Evolutionary conservation across 2,797 vertebrate genomes (phyloP).

Genomic region (Spinus pinus): DNA sequence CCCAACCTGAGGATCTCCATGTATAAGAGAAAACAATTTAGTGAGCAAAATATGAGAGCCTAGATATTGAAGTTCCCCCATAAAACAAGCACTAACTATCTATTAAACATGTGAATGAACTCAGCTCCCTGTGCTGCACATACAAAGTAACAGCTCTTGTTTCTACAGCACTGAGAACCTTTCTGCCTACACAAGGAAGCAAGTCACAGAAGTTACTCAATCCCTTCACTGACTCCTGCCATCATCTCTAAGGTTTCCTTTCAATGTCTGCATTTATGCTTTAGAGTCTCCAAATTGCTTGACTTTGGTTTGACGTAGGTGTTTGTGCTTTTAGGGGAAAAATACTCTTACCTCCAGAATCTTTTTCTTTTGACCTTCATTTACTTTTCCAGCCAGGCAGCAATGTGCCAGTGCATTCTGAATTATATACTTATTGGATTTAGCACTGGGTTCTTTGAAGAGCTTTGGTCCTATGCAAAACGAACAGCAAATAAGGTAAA

Average conservation of each 20-base stretch:
- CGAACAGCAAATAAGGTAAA: not conserved
- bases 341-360: constrained; percentile 90
- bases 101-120: not conserved
- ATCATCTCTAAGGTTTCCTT: not conserved
- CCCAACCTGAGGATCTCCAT: not conserved
- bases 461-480: constrained; percentile 88
- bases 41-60: not conserved
- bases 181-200: not conserved
- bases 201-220: not conserved
- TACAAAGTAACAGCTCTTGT: not conserved
- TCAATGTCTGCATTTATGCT: not conserved
- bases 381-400: constrained; percentile 97
- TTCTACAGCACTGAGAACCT: not conserved
- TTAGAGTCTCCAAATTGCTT: not conserved
- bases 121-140: not conserved
- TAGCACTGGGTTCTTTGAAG: constrained; percentile 98
- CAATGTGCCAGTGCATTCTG: constrained; percentile 96
- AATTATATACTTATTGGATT: constrained; percentile 99
- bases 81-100: not conserved
- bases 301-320: not conserved
- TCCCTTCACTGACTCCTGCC: not conserved
- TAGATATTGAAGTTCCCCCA: not conserved
- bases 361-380: constrained; percentile 97
- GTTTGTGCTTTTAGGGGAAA: not conserved
- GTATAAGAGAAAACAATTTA: not conserved